Conservation (phyloP, 2,888 invertebrate species). For the Rhimphoctona megacephalus region DNA sequence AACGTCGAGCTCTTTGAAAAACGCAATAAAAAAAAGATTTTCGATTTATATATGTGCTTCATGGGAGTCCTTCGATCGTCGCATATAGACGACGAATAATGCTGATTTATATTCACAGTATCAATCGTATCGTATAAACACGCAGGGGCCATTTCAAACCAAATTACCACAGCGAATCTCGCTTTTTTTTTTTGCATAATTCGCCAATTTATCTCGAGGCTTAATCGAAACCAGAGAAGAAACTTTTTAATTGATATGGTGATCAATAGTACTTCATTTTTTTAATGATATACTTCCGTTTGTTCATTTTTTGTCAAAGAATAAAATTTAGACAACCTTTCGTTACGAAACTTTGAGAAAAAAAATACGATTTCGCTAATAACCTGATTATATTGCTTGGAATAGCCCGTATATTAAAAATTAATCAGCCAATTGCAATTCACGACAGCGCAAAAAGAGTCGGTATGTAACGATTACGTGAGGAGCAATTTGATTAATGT, state of each 20-base stretch:
- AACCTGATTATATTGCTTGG: neutral
- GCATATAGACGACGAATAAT: neutral
- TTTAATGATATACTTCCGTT: neutral
- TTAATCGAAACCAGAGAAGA: neutral
- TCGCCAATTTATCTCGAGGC: neutral
- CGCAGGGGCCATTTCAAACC: neutral
- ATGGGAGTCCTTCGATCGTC: constrained; percentile 29
- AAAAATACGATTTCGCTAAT: neutral
- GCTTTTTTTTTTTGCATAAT: neutral
- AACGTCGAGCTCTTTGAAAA: neutral
- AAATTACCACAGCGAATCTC: constrained; percentile 50
- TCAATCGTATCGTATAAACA: constrained; percentile 7
- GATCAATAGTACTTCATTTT: too few species aligned
- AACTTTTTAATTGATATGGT: neutral
- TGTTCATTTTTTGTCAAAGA: neutral
- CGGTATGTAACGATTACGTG: constrained; percentile 40
- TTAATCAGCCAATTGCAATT: constrained; percentile 54
- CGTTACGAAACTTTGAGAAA: neutral
- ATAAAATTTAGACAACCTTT: neutral
- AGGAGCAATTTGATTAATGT: constrained; percentile 31
- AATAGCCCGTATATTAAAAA: neutral
- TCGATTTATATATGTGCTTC: neutral
- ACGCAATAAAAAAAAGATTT: neutral
- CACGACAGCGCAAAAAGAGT: constrained; percentile 46
- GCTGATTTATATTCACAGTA: constrained; percentile 41